phyloP scores from a whole-genome alignment of 2,797 vertebrate species.

The Graptemys geographica region DNA sequence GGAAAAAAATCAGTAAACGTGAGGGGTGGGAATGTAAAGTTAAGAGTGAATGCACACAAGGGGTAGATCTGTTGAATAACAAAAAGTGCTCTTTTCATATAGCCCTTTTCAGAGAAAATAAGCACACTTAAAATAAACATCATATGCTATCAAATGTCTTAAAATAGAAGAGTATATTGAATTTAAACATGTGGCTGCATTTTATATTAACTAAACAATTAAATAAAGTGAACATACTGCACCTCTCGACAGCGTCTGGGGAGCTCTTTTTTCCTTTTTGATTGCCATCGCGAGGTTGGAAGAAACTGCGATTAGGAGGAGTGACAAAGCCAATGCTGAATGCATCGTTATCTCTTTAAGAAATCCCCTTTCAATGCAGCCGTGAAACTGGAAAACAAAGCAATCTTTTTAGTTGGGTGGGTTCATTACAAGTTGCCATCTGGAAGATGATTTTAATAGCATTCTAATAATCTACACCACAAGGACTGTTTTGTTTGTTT shows the following conservation, averaged over 20 bases:
- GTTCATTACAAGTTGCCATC: background rate
- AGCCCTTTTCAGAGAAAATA: background rate
- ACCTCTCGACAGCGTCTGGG: slow-evolving; percentile 84
- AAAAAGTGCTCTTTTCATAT: background rate
- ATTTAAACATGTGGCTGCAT: background rate
- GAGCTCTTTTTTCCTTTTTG: slow-evolving; percentile 76
- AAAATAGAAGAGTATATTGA: background rate
- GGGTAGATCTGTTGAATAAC: background rate
- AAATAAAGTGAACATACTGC: background rate
- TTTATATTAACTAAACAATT: background rate
- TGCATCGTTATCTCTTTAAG: slow-evolving; percentile 57
- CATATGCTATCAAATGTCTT: background rate
- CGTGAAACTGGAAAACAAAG: slow-evolving; percentile 41
- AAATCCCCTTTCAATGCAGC: background rate
- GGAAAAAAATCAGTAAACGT: background rate
- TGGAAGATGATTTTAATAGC: background rate
- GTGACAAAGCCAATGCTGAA: slow-evolving; percentile 57
- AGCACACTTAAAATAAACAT: background rate
- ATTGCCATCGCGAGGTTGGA: slow-evolving; percentile 78
- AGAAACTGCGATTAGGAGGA: slow-evolving; percentile 72
- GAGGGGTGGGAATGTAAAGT: background rate
- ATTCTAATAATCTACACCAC: background rate
- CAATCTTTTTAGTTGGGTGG: background rate
- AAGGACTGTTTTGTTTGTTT: background rate
- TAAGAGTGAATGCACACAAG: background rate